phyloP scores from a whole-genome alignment of 2,888 invertebrate species.

The Dorcus hopei region DNA sequence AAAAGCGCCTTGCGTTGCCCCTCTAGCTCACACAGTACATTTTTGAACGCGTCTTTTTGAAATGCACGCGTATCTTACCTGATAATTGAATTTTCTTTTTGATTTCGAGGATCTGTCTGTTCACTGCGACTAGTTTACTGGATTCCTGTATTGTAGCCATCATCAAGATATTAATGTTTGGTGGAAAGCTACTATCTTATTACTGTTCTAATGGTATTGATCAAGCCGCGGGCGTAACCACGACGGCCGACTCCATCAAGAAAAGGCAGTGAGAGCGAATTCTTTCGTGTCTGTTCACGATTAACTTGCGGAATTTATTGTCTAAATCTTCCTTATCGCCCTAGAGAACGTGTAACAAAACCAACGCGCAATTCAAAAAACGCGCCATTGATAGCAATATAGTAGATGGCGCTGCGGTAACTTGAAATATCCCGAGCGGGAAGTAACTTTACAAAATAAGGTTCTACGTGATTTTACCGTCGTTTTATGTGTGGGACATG shows the following conservation, averaged over 20 bases:
- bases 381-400: no score
- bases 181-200: conserved; percentile 14
- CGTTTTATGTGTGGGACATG: no score
- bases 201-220: conserved; percentile 8
- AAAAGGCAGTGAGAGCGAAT: no score
- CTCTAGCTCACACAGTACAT: conserved; percentile 52
- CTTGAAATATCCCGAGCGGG: no score
- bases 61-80: conserved; percentile 53
- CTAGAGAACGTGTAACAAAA: no score
- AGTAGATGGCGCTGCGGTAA: no score
- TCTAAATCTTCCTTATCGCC: no score
- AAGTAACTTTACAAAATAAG: no score
- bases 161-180: conserved; percentile 33
- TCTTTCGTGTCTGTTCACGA: no score
- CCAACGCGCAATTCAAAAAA: no score
- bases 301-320: no score
- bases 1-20: conserved; percentile 81
- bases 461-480: no score
- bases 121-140: conserved; percentile 55
- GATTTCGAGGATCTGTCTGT: conserved; percentile 77
- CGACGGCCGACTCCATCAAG: background rate
- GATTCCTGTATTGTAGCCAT: conserved; percentile 51
- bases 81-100: conserved; percentile 84
- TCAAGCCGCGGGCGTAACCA: background rate
- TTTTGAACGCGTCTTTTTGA: background rate